These are phyloP conservation scores for Hydrotaea diabolus DNA, from an alignment of 2,888 invertebrate genomes.

Conservation along the genomic window DNA sequence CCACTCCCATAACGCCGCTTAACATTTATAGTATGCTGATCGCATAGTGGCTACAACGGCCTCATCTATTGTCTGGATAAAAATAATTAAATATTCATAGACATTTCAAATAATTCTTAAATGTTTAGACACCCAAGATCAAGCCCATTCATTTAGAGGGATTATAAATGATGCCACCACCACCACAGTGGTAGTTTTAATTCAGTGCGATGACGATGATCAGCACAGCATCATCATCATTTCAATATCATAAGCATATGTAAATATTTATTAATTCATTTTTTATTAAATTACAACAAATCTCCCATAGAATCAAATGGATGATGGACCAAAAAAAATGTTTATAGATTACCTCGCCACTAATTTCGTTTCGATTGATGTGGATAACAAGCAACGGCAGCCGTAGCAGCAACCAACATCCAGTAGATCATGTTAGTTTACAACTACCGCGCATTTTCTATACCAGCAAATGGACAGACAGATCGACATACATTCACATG, in stretches of 20 bases:
- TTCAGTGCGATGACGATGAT: neutral
- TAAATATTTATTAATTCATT: conserved; percentile 4
- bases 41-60: too few species aligned
- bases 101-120: neutral
- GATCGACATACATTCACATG: neutral
- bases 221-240: neutral
- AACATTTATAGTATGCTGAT: too few species aligned
- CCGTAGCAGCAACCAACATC: conserved; percentile 26
- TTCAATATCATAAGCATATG: conserved; percentile 5
- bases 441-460: conserved; percentile 19
- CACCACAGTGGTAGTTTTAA: too few species aligned
- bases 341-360: conserved; percentile 12
- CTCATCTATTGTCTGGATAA: neutral
- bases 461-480: neutral
- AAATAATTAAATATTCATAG: neutral
- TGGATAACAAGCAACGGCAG: conserved; percentile 25
- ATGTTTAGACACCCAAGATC: conserved; percentile 14
- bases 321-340: conserved; percentile 16
- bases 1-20: neutral
- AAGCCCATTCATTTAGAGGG: neutral
- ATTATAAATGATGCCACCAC: conserved; percentile 23
- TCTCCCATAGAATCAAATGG: conserved; percentile 15
- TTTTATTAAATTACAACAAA: neutral
- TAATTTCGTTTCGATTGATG: conserved; percentile 26
- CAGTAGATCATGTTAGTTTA: conserved; percentile 43